Percentiles rank a stretch among this genome's conserved stretches.
These are phyloP conservation scores for Apis laboriosa DNA, from an alignment of 1,140 invertebrate species.

Conservation along the genomic window DNA sequence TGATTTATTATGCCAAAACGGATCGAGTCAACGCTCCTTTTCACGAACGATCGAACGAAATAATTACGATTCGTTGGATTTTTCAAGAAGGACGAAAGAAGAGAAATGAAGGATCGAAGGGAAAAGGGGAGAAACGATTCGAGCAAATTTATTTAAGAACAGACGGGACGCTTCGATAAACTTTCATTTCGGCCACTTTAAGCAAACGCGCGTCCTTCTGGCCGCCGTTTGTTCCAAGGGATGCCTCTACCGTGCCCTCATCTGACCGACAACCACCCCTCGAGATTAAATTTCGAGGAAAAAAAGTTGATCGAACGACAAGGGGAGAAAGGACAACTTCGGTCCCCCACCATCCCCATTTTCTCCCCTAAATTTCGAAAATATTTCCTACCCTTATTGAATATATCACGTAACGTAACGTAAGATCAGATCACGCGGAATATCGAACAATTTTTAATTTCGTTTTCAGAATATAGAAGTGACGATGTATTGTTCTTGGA, in stretches of 20 bases:
- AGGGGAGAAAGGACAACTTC: not conserved
- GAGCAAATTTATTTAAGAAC: constrained; percentile 48
- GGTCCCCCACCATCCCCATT: too few species aligned
- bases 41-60: not conserved
- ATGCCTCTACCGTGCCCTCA: not conserved
- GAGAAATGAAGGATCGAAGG: not conserved
- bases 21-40: not conserved
- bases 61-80: not conserved
- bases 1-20: not conserved
- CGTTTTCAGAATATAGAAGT: too few species aligned
- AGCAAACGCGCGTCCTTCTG: constrained; percentile 11
- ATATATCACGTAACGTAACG: too few species aligned
- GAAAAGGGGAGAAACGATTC: not conserved
- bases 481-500: too few species aligned
- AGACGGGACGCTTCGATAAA: constrained; percentile 6
- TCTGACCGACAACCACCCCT: not conserved
- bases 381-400: too few species aligned
- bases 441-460: too few species aligned
- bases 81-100: not conserved
- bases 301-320: constrained; percentile 1
- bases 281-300: constrained; percentile 30
- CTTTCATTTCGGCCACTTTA: constrained; percentile 29
- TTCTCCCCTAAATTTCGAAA: not conserved
- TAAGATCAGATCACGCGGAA: too few species aligned
- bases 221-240: not conserved